Evolutionary conservation across 2,113 vertebrate species (phyloP).

Genomic region (Dasyprocta punctata): DNA sequence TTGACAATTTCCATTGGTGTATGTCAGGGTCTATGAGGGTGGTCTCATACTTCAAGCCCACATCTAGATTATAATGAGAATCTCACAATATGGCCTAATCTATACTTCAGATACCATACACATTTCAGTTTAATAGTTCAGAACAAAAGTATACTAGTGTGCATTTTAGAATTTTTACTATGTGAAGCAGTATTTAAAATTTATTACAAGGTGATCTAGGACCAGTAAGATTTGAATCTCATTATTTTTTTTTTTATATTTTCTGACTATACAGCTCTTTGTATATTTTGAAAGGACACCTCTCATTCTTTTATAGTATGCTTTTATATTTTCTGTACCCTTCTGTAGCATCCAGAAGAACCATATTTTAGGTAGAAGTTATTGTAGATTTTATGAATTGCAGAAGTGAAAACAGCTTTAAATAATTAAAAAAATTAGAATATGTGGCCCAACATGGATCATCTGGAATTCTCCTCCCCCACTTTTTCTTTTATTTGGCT

Average conservation of each 20-base stretch:
- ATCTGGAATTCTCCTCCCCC: neutral
- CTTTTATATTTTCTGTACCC: neutral
- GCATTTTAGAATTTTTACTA: neutral
- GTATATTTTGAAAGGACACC: neutral
- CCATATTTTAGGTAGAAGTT: neutral
- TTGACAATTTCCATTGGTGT: neutral
- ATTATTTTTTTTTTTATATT: neutral
- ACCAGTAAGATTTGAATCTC: neutral
- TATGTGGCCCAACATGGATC: neutral
- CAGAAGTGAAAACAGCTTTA: neutral
- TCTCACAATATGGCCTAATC: neutral
- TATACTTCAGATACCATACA: neutral
- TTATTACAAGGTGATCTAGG: neutral
- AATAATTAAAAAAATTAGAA: neutral
- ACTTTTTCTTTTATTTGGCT: neutral
- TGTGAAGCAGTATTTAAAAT: neutral
- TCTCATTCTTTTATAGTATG: neutral
- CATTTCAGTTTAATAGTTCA: neutral
- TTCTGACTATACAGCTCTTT: neutral
- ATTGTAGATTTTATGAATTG: neutral
- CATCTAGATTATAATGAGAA: neutral
- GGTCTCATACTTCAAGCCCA: neutral
- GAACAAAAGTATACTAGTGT: neutral
- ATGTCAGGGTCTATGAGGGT: neutral
- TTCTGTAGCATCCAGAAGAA: neutral